phyloP scores from a whole-genome alignment of 2,797 vertebrate genomes.

The Natrix natrix region DNA sequence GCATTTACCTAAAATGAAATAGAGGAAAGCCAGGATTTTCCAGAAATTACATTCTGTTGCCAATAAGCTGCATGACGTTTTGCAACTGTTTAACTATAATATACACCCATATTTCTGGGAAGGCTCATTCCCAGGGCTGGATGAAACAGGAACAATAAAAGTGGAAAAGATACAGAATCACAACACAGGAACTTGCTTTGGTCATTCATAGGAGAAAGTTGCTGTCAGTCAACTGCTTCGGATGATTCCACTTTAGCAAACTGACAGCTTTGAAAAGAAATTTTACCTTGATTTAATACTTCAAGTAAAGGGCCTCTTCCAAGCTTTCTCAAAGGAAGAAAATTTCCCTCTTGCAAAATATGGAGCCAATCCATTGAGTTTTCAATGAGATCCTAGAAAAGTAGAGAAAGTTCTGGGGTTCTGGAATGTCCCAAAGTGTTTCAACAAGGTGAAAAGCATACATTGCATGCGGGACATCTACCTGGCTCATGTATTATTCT shows the following conservation, averaged over 20 bases:
- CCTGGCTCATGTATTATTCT: background rate
- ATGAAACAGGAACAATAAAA: background rate
- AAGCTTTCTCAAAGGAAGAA: background rate
- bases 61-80: background rate
- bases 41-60: background rate
- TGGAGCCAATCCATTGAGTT: background rate
- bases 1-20: background rate
- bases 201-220: background rate
- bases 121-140: background rate
- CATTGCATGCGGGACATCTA: background rate
- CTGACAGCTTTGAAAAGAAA: background rate
- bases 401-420: background rate
- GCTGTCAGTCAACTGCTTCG: background rate
- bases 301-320: background rate
- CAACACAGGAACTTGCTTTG: background rate
- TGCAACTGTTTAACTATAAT: background rate
- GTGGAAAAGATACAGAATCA: background rate
- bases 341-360: background rate
- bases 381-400: background rate
- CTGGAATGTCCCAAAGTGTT: background rate
- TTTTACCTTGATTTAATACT: background rate
- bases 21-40: background rate
- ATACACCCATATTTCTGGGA: background rate
- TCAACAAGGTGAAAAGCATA: background rate
- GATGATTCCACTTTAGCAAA: background rate